Conservation (phyloP, 1,140 invertebrate genomes). For the Drosophila sucinea region DNA sequence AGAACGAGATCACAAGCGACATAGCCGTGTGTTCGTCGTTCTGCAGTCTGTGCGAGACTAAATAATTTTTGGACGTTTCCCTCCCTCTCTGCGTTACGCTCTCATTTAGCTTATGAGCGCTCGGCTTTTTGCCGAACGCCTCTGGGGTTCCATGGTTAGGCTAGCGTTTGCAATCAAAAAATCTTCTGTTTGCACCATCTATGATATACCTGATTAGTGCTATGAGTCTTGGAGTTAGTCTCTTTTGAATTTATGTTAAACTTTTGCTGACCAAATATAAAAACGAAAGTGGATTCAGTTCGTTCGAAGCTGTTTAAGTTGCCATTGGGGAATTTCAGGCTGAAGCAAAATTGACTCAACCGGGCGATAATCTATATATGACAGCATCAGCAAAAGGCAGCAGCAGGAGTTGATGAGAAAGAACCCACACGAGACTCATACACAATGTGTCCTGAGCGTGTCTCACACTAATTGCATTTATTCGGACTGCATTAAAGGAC, state of each 20-base stretch:
- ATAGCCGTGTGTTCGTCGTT: too few relatives aligned
- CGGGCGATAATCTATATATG: slow-evolving; percentile 63
- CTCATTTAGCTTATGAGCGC: too few relatives aligned
- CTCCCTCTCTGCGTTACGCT: too few relatives aligned
- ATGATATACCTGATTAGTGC: too few relatives aligned
- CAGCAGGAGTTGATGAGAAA: slow-evolving; percentile 31
- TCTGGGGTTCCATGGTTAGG: too few relatives aligned
- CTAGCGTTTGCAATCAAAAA: too few relatives aligned
- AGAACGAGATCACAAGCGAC: too few relatives aligned
- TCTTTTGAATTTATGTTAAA: slow-evolving; percentile 73
- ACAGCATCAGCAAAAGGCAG: slow-evolving; percentile 36
- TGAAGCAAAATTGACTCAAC: slow-evolving; percentile 48
- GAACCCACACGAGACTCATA: slow-evolving; percentile 15
- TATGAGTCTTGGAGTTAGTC: slow-evolving; percentile 21
- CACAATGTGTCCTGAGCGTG: slow-evolving; percentile 19
- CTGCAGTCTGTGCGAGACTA: too few relatives aligned
- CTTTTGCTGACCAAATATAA: slow-evolving; percentile 66
- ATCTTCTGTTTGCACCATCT: too few relatives aligned
- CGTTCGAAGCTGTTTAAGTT: slow-evolving; percentile 59
- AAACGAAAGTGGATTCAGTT: slow-evolving; percentile 22
- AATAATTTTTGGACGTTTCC: too few relatives aligned
- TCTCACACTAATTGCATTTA: slow-evolving; percentile 68
- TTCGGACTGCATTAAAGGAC: slow-evolving; percentile 50
- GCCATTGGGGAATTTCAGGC: slow-evolving; percentile 56
- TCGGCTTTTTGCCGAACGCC: too few relatives aligned